phyloP scores from a whole-genome alignment of 2,113 vertebrate genomes.

The Megaceryle maxima region DNA sequence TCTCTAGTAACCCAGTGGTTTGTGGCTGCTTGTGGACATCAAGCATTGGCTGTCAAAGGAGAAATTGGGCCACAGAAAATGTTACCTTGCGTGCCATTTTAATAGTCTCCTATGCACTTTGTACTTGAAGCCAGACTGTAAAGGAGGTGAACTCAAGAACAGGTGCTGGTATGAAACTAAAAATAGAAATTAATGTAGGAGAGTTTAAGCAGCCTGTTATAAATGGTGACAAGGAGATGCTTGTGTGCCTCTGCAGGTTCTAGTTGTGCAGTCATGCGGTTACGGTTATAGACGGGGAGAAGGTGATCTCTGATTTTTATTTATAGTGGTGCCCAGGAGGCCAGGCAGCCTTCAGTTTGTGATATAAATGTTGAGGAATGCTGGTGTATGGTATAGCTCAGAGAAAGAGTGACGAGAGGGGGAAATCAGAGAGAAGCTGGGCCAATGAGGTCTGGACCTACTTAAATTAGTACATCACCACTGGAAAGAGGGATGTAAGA shows the following conservation, averaged over 20 bases:
- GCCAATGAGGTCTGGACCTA: background rate
- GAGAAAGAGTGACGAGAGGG: background rate
- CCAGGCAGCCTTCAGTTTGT: background rate
- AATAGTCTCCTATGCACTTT: background rate
- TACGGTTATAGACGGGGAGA: background rate
- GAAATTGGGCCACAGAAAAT: background rate
- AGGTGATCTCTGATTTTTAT: background rate
- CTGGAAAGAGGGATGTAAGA: background rate
- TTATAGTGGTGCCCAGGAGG: background rate
- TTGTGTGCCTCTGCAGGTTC: background rate
- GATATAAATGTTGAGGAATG: background rate
- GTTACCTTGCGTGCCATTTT: background rate
- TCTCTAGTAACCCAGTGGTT: background rate
- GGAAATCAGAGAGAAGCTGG: constrained; percentile 9
- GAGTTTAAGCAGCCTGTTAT: background rate
- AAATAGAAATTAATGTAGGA: background rate
- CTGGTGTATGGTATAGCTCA: background rate
- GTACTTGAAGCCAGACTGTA: background rate
- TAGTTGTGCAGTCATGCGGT: background rate
- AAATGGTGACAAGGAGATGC: background rate
- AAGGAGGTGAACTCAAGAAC: background rate
- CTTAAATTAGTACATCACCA: background rate
- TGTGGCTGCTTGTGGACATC: background rate
- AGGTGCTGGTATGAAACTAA: constrained; percentile 32
- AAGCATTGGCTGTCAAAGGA: background rate